Conservation (phyloP, 53 echinoderm and acorn worm species). For the Pentamera pediparva region DNA sequence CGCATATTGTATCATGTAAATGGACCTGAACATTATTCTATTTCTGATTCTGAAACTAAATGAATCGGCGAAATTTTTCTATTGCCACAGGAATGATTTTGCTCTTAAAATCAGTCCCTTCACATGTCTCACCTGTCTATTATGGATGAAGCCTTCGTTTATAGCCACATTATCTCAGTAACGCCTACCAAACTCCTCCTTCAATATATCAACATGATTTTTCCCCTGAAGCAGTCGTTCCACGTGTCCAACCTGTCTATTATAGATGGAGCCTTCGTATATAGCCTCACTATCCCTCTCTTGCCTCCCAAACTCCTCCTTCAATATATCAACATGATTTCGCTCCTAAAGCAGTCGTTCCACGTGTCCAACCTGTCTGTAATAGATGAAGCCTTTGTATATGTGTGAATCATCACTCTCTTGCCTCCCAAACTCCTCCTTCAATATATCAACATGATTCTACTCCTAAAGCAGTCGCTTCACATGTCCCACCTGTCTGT, state of each 20-base stretch:
- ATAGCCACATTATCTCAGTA: constrained; percentile 67
- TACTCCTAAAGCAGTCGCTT: no score
- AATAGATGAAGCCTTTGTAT: constrained; percentile 79
- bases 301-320: constrained; percentile 82
- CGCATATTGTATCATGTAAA: no score
- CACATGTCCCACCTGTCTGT: constrained; percentile 87
- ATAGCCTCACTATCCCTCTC: constrained; percentile 70
- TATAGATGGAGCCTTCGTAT: constrained; percentile 73
- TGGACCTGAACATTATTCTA: no score
- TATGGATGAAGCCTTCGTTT: constrained; percentile 73
- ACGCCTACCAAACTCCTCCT: constrained; percentile 82
- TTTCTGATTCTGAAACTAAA: no score
- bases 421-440: constrained; percentile 88
- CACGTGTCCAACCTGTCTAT: constrained; percentile 93
- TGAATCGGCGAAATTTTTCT: no score
- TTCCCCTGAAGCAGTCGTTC: no score
- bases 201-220: no score
- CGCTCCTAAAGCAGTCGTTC: no score
- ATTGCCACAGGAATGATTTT: no score
- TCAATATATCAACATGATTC: no score
- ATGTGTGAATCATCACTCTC: constrained; percentile 73
- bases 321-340: no score
- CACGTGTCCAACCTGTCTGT: constrained; percentile 87
- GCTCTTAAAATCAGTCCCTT: no score
- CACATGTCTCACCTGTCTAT: constrained; percentile 93